Evolutionary conservation across 2,113 vertebrate genomes (phyloP).

Genomic region (Hippocampus zosterae): DNA sequence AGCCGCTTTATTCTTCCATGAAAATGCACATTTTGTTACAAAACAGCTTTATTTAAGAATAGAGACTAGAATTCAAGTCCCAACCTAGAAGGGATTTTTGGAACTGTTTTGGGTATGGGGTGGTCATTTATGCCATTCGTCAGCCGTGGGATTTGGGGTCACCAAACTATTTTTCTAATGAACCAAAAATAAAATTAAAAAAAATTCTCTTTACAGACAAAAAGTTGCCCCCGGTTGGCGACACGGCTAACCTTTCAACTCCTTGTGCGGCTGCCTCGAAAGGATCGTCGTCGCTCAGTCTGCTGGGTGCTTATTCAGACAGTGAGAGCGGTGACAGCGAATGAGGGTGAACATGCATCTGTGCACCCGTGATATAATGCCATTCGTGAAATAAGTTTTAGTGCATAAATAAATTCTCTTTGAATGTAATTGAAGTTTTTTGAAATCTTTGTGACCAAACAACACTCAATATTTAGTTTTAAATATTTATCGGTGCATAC

Average conservation of each 20-base stretch:
- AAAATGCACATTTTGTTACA: no score
- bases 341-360: conserved; percentile 26
- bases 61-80: no score
- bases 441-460: not conserved
- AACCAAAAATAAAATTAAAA: not conserved
- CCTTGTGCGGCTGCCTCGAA: conserved; percentile 23
- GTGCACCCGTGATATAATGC: not conserved
- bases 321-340: conserved; percentile 72
- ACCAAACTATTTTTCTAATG: no score
- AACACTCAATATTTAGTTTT: not conserved
- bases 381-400: not conserved
- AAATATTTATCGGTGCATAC: not conserved
- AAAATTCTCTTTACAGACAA: conserved; percentile 38
- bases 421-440: not conserved
- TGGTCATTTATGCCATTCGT: no score
- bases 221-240: conserved; percentile 8
- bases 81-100: no score
- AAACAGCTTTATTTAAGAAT: not conserved
- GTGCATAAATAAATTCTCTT: not conserved
- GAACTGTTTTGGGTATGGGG: no score
- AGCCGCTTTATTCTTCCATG: not conserved
- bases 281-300: conserved; percentile 73
- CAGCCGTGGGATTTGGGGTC: no score
- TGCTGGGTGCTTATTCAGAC: conserved; percentile 75
- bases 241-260: conserved; percentile 8